Percentiles rank a stretch among this genome's conserved stretches.
Conservation (phyloP, 2,113 vertebrate genomes). For the Murina feae region DNA sequence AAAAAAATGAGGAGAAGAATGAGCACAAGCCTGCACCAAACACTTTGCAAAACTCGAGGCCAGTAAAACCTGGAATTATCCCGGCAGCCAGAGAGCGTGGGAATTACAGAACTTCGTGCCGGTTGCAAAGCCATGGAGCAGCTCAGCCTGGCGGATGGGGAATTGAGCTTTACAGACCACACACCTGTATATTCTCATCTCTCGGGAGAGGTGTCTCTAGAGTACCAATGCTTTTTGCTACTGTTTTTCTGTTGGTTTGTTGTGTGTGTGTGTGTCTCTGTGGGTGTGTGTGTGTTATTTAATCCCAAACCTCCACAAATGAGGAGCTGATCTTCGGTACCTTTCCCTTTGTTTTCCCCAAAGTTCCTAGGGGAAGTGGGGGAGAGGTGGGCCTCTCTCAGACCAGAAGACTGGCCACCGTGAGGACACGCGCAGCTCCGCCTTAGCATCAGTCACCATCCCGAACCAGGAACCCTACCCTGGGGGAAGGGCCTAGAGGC, state of each 20-base stretch:
- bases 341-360: conserved; percentile 13
- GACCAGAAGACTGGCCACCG: not conserved
- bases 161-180: conserved; percentile 58
- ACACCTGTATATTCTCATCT: not conserved
- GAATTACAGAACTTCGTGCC: not conserved
- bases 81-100: conserved; percentile 26
- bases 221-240: conserved; percentile 46
- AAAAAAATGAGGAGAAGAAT: not conserved
- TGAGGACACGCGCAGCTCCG: not conserved
- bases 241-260: not conserved
- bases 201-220: conserved; percentile 56
- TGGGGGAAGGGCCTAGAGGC: not conserved
- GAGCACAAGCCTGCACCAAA: conserved; percentile 78
- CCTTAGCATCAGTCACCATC: not conserved
- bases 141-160: conserved; percentile 42
- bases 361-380: not conserved
- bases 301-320: conserved; percentile 43
- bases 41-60: conserved; percentile 2
- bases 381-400: not conserved
- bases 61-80: conserved; percentile 18
- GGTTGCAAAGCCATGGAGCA: not conserved
- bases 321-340: conserved; percentile 55
- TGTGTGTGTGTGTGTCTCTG: not conserved
- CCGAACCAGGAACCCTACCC: not conserved
- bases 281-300: conserved; percentile 50